Evolutionary conservation across 2,113 vertebrate genomes (phyloP), one percentile per base, ranked within the genome.

Genomic region (Saccopteryx leptura): DNA sequence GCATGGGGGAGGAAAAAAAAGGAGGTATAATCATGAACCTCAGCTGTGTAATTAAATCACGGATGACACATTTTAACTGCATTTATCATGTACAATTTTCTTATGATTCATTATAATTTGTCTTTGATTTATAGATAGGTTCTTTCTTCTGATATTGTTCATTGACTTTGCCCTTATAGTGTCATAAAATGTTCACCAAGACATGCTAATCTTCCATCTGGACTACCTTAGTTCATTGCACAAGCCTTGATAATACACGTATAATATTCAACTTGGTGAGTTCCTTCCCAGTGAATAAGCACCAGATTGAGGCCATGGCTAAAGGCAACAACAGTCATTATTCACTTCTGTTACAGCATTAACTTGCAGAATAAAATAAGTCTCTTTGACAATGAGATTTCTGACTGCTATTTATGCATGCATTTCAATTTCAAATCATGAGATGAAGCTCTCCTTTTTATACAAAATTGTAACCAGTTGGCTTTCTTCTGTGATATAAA

Each of bases 101-200:
- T 74, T 92, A 76, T 88, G 26, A 56, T 75, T 19, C 9, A 87
- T 87, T 93, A 33, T 0, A 12, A 66, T 90, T 87, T 96, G 79
- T 15, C 88, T 94, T 88, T 97, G 65, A 95, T 69, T 39, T 93
- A 95, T 60, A 65, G 6, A 33, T 58, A 92, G 18, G 24, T 82
- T 52, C 10, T 91, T 72, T 94, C 8, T 95, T 81, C 86, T 95
- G 63, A 28, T 89, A 83, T 79, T 91, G 31, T 84, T 96, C 89
- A 96, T 91, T 97, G 72, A 46, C 14, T 94, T 66, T 91, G 24
- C 63, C 85, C 24, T 97, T 96, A 63, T 11, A 81, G 75, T 81
- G 80, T 90, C 91, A 95, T 92, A 96, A 97, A 97, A 91, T 81
- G 28, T 54, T 84, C 86, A 39, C 96, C 31, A 88, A 83, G 81